Evolutionary conservation across 2,888 invertebrate species (phyloP), one percentile per base, ranked within the genome.

Genomic region (Holacanthella duospinosa): DNA sequence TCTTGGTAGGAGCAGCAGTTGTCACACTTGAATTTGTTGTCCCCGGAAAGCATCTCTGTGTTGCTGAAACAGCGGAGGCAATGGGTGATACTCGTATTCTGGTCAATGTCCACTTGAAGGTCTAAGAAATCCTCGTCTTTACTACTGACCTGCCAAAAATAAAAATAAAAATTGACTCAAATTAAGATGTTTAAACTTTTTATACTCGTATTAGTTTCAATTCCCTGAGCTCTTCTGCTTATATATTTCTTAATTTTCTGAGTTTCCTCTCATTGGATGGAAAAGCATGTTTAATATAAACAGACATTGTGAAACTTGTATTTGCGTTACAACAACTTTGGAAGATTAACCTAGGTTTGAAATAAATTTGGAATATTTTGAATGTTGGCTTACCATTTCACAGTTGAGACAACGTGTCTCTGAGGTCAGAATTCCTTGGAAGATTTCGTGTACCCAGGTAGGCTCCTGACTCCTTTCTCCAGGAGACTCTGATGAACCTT

Each of bases 121-220:
- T 99, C 99, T 76, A 99, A 89, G 79, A 99, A 99, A 78, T 99
- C 94, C 79, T 99, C 99, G 79, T 99, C 97, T 80, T 97, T 99
- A 80, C 93, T 94, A 81, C 96, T 95, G 55, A 83, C 82, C 83
- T 84, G 70, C 9, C 9, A 16, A 6, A 55, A 55, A 28, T 9
- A 53, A 36, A 43, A 55, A 57, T 60, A 63, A 28, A 64, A 43
- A 60, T 43, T n/a, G 25, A 6, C n/a, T 29, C 56, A 65, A 59
- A n/a, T 3, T n/a, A n/a, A n/a, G n/a, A n/a, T n/a, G n/a, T n/a
- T n/a, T n/a, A n/a, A 24, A 24, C 28, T 27, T 29, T 19, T 43
- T 43, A 43, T 43, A 16, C 16, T 16, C 9, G 16, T 16, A 16
- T 43, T 43, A 43, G 9, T 43, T 16, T 43, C n/a, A n/a, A n/a